phyloP scores from a whole-genome alignment of 1,140 invertebrate genomes.

The Phocides pigmalion region DNA sequence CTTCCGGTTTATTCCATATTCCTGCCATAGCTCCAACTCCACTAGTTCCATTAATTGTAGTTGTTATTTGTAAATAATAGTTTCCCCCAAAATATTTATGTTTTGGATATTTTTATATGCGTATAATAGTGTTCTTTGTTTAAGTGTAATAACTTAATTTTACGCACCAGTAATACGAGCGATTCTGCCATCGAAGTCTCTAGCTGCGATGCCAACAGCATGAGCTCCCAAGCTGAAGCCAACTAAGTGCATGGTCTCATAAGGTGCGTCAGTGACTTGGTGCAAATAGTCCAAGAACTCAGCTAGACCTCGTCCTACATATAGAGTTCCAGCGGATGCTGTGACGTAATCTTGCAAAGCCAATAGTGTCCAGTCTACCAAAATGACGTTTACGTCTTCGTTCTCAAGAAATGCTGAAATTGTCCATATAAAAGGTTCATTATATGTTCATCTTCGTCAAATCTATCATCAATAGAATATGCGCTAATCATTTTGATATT shows the following conservation, averaged over 20 bases:
- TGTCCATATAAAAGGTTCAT: too few relatives aligned
- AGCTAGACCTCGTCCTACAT: slow-evolving; percentile 63
- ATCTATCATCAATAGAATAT: too few relatives aligned
- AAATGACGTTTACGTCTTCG: slow-evolving; percentile 85
- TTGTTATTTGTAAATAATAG: too few relatives aligned
- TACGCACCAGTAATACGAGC: slow-evolving; percentile 57
- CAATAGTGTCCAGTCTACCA: slow-evolving; percentile 85
- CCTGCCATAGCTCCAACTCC: too few relatives aligned
- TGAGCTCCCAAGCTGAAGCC: slow-evolving; percentile 96
- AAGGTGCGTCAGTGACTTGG: slow-evolving; percentile 41
- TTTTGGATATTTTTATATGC: too few relatives aligned
- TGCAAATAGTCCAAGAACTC: slow-evolving; percentile 78
- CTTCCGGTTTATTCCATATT: too few relatives aligned
- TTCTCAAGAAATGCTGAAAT: slow-evolving; percentile 39
- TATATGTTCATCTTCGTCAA: too few relatives aligned
- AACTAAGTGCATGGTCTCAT: slow-evolving; percentile 90
- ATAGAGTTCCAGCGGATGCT: slow-evolving; percentile 78
- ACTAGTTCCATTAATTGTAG: too few relatives aligned
- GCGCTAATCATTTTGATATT: too few relatives aligned
- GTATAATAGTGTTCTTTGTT: too few relatives aligned
- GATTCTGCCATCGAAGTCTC: slow-evolving; percentile 48
- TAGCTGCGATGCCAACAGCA: slow-evolving; percentile 91
- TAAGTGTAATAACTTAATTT: too few relatives aligned
- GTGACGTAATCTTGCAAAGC: slow-evolving; percentile 75
- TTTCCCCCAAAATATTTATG: too few relatives aligned